A percentile compares a stretch with the other conserved stretches of the same genome.
phyloP scores from a whole-genome alignment of 1,140 invertebrate species.

The Drosophila orena region DNA sequence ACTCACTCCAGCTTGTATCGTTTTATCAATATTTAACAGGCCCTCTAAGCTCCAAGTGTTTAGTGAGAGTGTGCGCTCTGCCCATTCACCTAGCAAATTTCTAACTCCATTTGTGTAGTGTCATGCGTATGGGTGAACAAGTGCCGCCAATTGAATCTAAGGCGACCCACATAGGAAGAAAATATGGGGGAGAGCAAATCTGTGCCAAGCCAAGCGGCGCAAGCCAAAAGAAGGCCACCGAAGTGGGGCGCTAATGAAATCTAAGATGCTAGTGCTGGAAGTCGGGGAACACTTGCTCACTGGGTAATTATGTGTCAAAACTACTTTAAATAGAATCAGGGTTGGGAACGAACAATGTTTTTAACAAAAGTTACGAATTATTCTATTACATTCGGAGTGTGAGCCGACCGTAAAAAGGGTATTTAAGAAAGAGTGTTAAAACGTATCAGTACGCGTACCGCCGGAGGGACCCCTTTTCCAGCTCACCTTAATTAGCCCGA shows the following conservation, averaged over 20 bases:
- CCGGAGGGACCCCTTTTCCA: slow-evolving; percentile 17
- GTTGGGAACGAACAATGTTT: no score
- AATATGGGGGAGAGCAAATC: slow-evolving; percentile 15
- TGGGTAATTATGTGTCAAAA: slow-evolving; percentile 30
- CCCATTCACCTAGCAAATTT: slow-evolving; percentile 33
- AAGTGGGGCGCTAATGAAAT: slow-evolving; percentile 43
- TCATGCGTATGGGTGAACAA: slow-evolving; percentile 50
- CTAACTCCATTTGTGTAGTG: slow-evolving; percentile 35
- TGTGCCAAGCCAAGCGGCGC: slow-evolving; percentile 52
- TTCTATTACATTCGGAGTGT: no score
- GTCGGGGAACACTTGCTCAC: slow-evolving; percentile 28
- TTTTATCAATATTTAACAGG: slow-evolving; percentile 17
- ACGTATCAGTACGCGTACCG: no score
- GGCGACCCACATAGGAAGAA: slow-evolving; percentile 42
- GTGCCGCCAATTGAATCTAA: slow-evolving; percentile 43
- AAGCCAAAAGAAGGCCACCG: slow-evolving; percentile 35
- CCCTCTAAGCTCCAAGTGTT: slow-evolving; percentile 22
- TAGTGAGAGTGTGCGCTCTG: slow-evolving; percentile 20
- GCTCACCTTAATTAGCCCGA: slow-evolving; percentile 33
- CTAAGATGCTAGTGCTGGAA: slow-evolving; percentile 53
- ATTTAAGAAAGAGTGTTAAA: no score
- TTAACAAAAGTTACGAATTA: no score
- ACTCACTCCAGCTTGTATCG: slow-evolving; percentile 14
- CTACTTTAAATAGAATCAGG: neutral
- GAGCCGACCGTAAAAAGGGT: no score